Base-by-base conservation (phyloP, 2,888 invertebrate species). In the Heliconius ismenius region DNA sequence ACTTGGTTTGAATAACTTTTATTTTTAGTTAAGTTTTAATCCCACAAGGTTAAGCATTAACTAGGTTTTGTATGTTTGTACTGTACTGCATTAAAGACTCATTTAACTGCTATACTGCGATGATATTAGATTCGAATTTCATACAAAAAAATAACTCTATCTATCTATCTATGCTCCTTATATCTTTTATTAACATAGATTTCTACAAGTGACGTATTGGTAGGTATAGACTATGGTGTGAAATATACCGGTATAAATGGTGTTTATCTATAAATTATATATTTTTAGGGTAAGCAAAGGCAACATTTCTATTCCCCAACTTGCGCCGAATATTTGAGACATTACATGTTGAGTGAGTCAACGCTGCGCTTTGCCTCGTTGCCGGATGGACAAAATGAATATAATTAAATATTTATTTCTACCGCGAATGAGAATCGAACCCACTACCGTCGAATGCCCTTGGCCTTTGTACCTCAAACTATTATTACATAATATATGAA, bases 1-100 rank as follows among this genome's bases (percentile, higher is more conserved):
- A 24, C 60, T 73, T 28, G 28, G 26, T 69, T 62, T 73, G 18
- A 43, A 73, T 62, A 73, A 2, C 24, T 62, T 73, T 28, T 43
- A 62, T 43, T 73, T 73, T 62, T 28, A 21, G 26, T 63, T 62
- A 10, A 43, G 26, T 26, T 60, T 73, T 39, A 24, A 36, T 9
- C 13, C n/a, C n/a, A 36, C 11, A 24, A 39, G 36, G 36, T 65
- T 36, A 65, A 36, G 10, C n/a, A 2, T 32, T 65, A n/a, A 36
- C 18, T 36, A n/a, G 11, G n/a, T 36, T 65, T 67, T 67, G 7
- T n/a, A 24, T 24, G 39, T 36, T 13, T 11, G 13, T 67, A 9
- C 4, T 67, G 36, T 39, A 13, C 15, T 67, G 4, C 13, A 4
- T 67, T 67, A 39, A 7, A 67, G 15, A 67, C 67, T 24, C 9